These are phyloP conservation scores for Burhinus oedicnemus DNA, from an alignment of 2,113 vertebrate genomes.

Conservation along the genomic window DNA sequence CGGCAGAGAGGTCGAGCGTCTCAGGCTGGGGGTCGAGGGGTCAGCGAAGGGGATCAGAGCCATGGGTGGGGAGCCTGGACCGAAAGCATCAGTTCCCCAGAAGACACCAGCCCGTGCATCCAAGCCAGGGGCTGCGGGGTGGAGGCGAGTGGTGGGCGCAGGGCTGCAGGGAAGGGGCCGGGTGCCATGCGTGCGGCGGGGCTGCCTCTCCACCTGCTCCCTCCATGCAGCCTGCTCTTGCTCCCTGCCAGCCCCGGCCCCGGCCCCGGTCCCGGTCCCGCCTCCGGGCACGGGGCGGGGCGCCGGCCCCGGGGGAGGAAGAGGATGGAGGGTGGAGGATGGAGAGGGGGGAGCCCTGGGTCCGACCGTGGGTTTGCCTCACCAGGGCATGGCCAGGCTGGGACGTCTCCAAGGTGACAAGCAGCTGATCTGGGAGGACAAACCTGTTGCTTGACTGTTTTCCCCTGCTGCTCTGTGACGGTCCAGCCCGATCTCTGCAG, in stretches of 20 bases:
- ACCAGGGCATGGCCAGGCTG: fast-evolving
- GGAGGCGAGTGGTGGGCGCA: fast-evolving
- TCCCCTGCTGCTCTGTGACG: neutral
- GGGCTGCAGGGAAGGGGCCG: neutral
- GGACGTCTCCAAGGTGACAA: neutral
- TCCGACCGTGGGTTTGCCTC: neutral
- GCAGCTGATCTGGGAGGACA: neutral
- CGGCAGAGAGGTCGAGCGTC: fast-evolving
- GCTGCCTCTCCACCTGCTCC: constrained; percentile 36
- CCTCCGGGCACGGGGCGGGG: constrained; percentile 58
- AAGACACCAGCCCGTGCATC: neutral
- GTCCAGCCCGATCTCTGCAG: neutral
- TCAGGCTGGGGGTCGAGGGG: neutral
- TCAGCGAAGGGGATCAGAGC: neutral
- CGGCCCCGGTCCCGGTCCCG: constrained; percentile 29
- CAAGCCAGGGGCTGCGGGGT: neutral
- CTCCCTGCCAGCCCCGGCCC: neutral
- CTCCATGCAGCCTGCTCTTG: neutral
- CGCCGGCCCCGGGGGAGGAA: constrained; percentile 4
- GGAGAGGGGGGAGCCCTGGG: fast-evolving
- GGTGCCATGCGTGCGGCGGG: fast-evolving
- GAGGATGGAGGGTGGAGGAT: neutral
- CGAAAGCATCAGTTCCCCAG: neutral
- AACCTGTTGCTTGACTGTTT: neutral
- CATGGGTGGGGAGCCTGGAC: neutral